These are phyloP conservation scores for Eustalomyia histrio DNA, from an alignment of 2,888 invertebrate species.

Conservation along the genomic window DNA sequence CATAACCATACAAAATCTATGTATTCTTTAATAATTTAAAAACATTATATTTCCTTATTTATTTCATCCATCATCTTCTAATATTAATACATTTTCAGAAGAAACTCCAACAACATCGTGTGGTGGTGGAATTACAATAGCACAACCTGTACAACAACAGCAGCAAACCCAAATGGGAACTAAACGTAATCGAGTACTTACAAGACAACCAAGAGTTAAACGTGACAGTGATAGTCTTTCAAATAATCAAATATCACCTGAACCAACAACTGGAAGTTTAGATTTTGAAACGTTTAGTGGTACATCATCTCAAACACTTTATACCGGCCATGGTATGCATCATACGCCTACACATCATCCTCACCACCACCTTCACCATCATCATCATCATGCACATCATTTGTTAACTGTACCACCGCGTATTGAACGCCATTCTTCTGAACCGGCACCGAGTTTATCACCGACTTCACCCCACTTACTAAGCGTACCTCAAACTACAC, in stretches of 20 bases:
- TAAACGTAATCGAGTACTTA: slow-evolving; percentile 84
- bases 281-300: slow-evolving; percentile 75
- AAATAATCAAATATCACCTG: slow-evolving; percentile 76
- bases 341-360: slow-evolving; percentile 62
- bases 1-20: too few relatives aligned
- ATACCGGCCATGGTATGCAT: slow-evolving; percentile 62
- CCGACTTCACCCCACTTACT: slow-evolving; percentile 82
- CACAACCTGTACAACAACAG: slow-evolving; percentile 54
- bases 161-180: slow-evolving; percentile 79
- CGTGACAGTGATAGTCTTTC: slow-evolving; percentile 82
- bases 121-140: slow-evolving; percentile 23
- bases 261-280: slow-evolving; percentile 71
- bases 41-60: too few relatives aligned
- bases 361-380: slow-evolving; percentile 69
- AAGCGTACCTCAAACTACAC: slow-evolving; percentile 81
- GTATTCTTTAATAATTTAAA: too few relatives aligned
- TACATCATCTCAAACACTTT: slow-evolving; percentile 66
- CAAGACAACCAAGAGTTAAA: slow-evolving; percentile 85
- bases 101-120: slow-evolving; percentile 69
- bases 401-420: slow-evolving; percentile 81
- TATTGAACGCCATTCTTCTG: slow-evolving; percentile 82
- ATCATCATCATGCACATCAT: slow-evolving; percentile 70
- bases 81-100: slow-evolving; percentile 39
- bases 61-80: slow-evolving; percentile 11
- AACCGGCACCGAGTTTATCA: slow-evolving; percentile 81